Percentiles rank a stretch among this genome's conserved stretches.
Conservation (phyloP, 2,888 invertebrate genomes). For the Dysmachus trigonus region DNA sequence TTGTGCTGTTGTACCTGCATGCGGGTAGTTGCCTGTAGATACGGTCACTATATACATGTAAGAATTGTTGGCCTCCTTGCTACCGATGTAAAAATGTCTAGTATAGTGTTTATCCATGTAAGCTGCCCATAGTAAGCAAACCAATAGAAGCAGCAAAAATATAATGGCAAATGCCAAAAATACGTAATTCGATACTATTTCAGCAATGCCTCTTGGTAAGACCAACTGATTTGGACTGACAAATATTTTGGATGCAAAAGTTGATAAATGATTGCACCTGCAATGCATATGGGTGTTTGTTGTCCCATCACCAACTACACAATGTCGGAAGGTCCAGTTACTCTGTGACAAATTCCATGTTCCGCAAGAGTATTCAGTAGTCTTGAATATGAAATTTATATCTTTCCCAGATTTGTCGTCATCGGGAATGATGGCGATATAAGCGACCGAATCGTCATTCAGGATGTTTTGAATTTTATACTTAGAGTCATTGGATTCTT, state of each 20-base stretch:
- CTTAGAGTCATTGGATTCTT: not conserved
- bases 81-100: not conserved
- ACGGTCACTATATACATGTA: constrained; percentile 51
- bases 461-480: not conserved
- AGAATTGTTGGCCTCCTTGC: not conserved
- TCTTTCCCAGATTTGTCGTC: not conserved
- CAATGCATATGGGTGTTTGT: constrained; percentile 44
- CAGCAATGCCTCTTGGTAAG: not conserved
- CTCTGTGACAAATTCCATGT: constrained; percentile 5
- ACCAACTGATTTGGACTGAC: constrained; percentile 28
- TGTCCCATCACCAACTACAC: constrained; percentile 10
- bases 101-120: constrained; percentile 21
- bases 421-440: constrained; percentile 10
- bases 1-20: constrained; percentile 53
- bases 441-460: not conserved
- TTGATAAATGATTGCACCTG: constrained; percentile 43
- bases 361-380: constrained; percentile 25
- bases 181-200: not conserved
- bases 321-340: constrained; percentile 28
- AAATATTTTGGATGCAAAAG: constrained; percentile 19
- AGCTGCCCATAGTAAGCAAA: constrained; percentile 12
- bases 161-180: not conserved
- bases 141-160: not conserved
- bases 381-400: constrained; percentile 31
- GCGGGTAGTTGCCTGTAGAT: constrained; percentile 52